Percentiles rank a stretch among this genome's conserved stretches.
These are phyloP conservation scores for Pygoscelis antarcticus DNA, from an alignment of 2,113 vertebrate genomes.

Conservation along the genomic window DNA sequence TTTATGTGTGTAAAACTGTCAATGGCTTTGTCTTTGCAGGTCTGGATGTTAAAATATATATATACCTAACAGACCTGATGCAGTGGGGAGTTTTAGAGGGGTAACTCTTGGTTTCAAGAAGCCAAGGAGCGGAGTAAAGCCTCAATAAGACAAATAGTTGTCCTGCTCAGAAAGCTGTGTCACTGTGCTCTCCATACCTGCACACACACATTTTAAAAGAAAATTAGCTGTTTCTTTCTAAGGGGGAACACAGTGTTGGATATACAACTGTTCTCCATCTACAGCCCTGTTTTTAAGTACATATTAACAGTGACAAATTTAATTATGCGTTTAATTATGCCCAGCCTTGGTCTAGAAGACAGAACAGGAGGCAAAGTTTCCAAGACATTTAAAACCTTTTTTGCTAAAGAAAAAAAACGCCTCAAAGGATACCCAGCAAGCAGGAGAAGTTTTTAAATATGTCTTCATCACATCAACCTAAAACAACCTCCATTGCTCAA, in stretches of 20 bases:
- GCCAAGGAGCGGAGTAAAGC: neutral
- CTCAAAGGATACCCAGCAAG: neutral
- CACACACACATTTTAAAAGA: neutral
- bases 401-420: neutral
- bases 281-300: neutral
- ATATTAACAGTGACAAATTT: neutral
- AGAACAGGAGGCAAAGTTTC: neutral
- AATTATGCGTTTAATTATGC: neutral
- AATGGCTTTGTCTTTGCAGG: neutral
- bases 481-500: neutral
- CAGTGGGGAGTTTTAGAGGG: neutral
- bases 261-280: neutral
- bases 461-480: neutral
- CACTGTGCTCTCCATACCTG: neutral
- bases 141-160: neutral
- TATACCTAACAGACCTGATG: neutral
- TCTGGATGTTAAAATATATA: neutral
- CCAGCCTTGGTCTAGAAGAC: neutral
- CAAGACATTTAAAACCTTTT: neutral
- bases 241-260: neutral
- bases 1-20: neutral
- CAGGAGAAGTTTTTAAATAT: neutral
- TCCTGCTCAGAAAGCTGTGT: neutral
- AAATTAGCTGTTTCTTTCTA: neutral
- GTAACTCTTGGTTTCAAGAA: neutral